These are phyloP conservation scores for Xenus cinereus DNA, from an alignment of 2,113 vertebrate genomes.

Conservation along the genomic window DNA sequence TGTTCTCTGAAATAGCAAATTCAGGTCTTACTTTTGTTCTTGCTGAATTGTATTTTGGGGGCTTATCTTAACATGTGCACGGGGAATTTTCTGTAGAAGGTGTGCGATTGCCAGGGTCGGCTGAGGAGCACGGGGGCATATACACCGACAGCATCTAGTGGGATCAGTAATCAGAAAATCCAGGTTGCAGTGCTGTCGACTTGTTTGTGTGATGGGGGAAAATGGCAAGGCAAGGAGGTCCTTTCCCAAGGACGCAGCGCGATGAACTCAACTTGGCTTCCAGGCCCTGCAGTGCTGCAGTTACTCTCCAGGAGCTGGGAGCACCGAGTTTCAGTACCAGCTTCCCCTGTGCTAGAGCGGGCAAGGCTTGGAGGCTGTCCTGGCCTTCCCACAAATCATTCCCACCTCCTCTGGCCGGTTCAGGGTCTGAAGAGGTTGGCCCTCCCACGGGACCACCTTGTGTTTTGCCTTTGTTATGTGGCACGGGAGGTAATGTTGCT, in stretches of 20 bases:
- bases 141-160: fast-evolving
- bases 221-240: not conserved
- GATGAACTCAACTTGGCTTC: not conserved
- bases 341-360: fast-evolving
- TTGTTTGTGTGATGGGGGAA: not conserved
- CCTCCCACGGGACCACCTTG: not conserved
- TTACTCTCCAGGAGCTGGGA: not conserved
- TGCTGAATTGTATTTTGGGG: not conserved
- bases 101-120: not conserved
- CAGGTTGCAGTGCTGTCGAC: not conserved
- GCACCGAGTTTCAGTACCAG: not conserved
- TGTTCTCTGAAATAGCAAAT: slow-evolving; percentile 26
- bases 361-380: not conserved
- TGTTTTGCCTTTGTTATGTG: not conserved
- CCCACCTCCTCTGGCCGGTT: not conserved
- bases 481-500: fast-evolving
- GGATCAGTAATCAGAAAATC: not conserved
- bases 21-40: slow-evolving; percentile 10
- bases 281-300: not conserved
- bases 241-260: not conserved
- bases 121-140: not conserved
- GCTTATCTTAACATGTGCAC: fast-evolving
- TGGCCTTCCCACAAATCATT: not conserved
- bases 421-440: not conserved
- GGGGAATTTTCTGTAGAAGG: not conserved